Evolutionary conservation across 2,797 vertebrate genomes (phyloP), one percentile per base, ranked within the genome.

Genomic region (Halcyon badia): DNA sequence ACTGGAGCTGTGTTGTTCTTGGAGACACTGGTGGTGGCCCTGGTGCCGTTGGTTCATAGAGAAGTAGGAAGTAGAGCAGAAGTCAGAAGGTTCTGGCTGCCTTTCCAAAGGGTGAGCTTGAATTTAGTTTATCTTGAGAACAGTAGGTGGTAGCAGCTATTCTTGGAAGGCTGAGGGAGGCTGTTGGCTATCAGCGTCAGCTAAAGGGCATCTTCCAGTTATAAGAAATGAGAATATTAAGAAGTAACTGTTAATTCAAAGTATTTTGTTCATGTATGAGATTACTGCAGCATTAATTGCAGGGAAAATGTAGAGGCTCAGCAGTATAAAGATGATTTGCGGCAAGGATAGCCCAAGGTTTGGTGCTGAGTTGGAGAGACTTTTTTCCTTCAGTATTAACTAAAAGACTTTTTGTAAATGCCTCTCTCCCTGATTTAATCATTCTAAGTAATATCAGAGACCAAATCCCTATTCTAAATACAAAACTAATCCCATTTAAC

Each of bases 121-220:
- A 56, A 9, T 22, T 83, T 15, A 2, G 11, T 71, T 83, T 57
- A 2, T 51, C 37, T 62, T 19, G 46, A 44, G 54, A 73, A 30
- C 13, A n/a, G 82, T 62, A 42, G 52, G 85, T 52, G 58, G 57
- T 52, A 61, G 77, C 75, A 60, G 92, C 89, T 83, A 5, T 84
- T 93, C 90, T 46, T 70, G 78, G 89, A 49, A 81, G 57, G 80
- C 89, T 37, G 69, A 81, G 49, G 90, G 75, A 87, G 69, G 64
- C 81, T 79, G 15, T 54, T 87, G 76, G 93, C 84, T 89, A 77
- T 73, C 71, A 51, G 77, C 4, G 0, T 71, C 60, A 57, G 77
- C 66, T 54, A 12, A 91, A 94, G 85, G 70, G 44, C 56, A 57
- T 72, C 72, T 78, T 69, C 68, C 15, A 30, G 14, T 77, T 56